Evolutionary conservation across 2,113 vertebrate species (phyloP).

Genomic region (Labeo rohita): DNA sequence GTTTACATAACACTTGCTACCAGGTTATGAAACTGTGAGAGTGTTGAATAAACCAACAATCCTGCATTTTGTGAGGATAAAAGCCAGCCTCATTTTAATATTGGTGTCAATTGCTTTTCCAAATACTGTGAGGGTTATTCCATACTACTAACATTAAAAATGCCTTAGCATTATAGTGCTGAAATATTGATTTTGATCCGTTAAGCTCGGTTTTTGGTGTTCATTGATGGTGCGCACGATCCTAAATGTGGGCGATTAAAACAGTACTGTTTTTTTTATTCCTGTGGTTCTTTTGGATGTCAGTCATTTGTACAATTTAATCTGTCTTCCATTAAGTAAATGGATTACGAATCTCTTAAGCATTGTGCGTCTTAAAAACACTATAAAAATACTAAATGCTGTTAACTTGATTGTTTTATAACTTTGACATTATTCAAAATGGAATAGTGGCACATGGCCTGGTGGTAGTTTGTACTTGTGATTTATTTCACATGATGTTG

Average conservation of each 20-base stretch:
- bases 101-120: background rate
- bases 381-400: slow-evolving; percentile 18
- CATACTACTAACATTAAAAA: slow-evolving; percentile 27
- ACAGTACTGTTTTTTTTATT: background rate
- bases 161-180: background rate
- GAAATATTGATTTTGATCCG: background rate
- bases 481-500: slow-evolving; percentile 21
- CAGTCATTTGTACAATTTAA: background rate
- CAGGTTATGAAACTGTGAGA: background rate
- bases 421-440: slow-evolving; percentile 18
- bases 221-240: background rate
- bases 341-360: background rate
- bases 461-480: background rate
- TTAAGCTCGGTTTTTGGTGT: background rate
- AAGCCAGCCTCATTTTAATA: background rate
- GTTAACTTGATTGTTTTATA: slow-evolving; percentile 1
- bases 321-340: background rate
- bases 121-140: background rate
- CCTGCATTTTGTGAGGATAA: background rate
- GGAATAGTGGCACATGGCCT: background rate
- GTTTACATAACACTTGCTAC: slow-evolving; percentile 27
- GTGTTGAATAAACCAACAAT: background rate
- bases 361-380: background rate
- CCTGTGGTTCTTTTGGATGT: background rate
- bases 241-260: background rate